Percentiles rank a stretch among this genome's conserved stretches.
Evolutionary conservation across 35 echinoderm and acorn worm species (phyloP).

Genomic region (Ophioderma brevispina): DNA sequence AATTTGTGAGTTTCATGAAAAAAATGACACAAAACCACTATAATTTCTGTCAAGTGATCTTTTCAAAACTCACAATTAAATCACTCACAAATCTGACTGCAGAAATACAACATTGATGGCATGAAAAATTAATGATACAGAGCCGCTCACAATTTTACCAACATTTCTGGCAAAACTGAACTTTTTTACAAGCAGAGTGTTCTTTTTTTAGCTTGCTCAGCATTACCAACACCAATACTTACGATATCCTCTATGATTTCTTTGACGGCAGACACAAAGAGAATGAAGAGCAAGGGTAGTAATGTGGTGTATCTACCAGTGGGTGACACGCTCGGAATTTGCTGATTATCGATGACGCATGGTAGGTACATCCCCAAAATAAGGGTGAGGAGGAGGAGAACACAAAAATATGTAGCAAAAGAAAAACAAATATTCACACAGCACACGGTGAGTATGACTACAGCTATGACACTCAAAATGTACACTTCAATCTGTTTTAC

Average conservation of each 20-base stretch:
- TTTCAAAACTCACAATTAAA: no score
- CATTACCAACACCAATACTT: conserved; percentile 64
- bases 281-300: conserved; percentile 91
- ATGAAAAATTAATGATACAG: no score
- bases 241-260: conserved; percentile 97
- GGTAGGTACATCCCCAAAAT: not conserved
- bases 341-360: conserved; percentile 40
- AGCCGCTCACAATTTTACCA: no score
- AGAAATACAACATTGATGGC: no score
- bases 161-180: no score
- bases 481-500: conserved; percentile 28
- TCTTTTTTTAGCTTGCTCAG: no score
- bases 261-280: conserved; percentile 93
- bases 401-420: not conserved
- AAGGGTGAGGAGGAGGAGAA: not conserved
- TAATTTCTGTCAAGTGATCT: no score
- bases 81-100: no score
- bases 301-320: conserved; percentile 89
- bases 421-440: not conserved
- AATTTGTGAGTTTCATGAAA: no score
- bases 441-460: not conserved
- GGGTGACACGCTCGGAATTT: conserved; percentile 98
- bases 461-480: not conserved
- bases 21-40: no score
- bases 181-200: no score